These are phyloP conservation scores for Philaenus spumarius DNA, from an alignment of 1,140 invertebrate genomes.

Conservation along the genomic window DNA sequence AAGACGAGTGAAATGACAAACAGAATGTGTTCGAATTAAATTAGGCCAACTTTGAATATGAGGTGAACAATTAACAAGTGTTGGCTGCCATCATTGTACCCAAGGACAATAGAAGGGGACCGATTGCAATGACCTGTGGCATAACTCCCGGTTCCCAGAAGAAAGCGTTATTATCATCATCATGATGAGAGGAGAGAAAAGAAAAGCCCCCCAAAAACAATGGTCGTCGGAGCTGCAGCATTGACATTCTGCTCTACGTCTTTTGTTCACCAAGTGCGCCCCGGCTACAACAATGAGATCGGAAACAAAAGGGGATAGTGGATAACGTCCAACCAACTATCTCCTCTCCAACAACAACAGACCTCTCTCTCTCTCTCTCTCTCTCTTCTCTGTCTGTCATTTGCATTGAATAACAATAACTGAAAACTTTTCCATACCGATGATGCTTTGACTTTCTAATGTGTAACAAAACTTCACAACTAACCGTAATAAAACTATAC, in stretches of 20 bases:
- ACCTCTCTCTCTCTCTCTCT: conserved; percentile 7
- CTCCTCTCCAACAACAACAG: conserved; percentile 15
- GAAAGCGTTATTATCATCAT: neutral
- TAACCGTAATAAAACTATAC: too few relatives aligned
- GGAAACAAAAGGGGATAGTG: conserved; percentile 24
- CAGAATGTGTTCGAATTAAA: too few relatives aligned
- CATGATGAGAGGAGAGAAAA: conserved; percentile 8
- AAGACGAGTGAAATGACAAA: too few relatives aligned
- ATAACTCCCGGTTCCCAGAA: neutral
- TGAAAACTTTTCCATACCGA: too few relatives aligned
- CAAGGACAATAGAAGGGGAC: neutral
- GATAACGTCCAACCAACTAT: conserved; percentile 24
- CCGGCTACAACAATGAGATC: conserved; percentile 22
- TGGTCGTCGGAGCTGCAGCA: conserved; percentile 1
- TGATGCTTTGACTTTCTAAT: too few relatives aligned
- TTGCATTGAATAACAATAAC: neutral
- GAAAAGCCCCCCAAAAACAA: conserved; percentile 6
- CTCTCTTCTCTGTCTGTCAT: neutral
- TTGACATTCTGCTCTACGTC: conserved; percentile 21
- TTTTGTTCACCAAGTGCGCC: conserved; percentile 26
- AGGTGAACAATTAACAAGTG: neutral
- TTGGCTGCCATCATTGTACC: neutral
- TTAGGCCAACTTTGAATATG: too few relatives aligned
- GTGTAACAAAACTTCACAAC: too few relatives aligned
- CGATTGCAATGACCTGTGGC: conserved; percentile 11